Conservation (phyloP, 2,113 vertebrate species). For the Martes martes region DNA sequence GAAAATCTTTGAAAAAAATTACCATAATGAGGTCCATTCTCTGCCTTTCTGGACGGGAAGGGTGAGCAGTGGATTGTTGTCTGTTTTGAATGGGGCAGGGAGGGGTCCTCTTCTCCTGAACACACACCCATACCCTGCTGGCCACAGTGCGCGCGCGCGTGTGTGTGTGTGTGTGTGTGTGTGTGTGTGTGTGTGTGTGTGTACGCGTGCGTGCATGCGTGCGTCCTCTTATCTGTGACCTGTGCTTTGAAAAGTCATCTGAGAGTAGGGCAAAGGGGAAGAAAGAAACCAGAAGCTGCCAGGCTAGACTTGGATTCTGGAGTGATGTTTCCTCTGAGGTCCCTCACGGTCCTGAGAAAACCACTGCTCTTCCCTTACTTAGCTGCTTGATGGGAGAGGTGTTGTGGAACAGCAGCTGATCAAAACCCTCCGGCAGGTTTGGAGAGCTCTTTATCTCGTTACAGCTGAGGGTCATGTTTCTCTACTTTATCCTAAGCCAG, state of each 20-base stretch:
- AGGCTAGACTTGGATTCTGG: not conserved
- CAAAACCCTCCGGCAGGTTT: not conserved
- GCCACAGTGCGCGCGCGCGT: not conserved
- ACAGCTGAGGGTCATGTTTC: not conserved
- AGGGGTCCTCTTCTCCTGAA: not conserved
- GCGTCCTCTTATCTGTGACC: not conserved
- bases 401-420: not conserved
- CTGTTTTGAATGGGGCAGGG: not conserved
- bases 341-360: not conserved
- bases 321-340: not conserved
- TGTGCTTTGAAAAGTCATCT: not conserved
- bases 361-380: not conserved
- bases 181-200: fast-evolving
- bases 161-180: fast-evolving
- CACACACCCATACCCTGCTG: not conserved
- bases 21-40: not conserved
- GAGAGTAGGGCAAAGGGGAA: not conserved
- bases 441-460: not conserved
- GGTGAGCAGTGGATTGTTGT: not conserved
- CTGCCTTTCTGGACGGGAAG: not conserved
- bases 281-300: not conserved
- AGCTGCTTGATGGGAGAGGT: not conserved
- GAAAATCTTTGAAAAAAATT: not conserved
- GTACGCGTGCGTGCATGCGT: too few species aligned
- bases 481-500: not conserved